Base-by-base conservation (phyloP, 2,113 vertebrate species). In the Notechis scutatus region DNA sequence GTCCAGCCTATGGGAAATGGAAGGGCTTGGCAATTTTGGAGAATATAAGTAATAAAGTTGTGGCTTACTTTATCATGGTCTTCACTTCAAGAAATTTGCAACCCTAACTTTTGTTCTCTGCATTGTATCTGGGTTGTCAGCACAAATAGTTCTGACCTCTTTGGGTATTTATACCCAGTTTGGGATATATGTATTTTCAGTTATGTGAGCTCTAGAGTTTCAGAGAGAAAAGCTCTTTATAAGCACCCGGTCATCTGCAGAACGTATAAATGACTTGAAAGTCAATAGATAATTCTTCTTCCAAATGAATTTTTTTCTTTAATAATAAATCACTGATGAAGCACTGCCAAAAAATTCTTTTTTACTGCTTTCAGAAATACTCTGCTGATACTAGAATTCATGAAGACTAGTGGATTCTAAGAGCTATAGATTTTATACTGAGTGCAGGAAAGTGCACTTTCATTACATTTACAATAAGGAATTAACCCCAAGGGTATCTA, bases 381-480 rank as follows among this genome's bases (percentile, higher is more conserved):
- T 97, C 97, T 95, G 95, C 95, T 97, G 96, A 96, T 96, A 96
- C 97, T 96, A 97, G 97, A 97, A 98, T 97, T 97, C 97, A 97
- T 94, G 92, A 96, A 96, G 96, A 97, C 96, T 96, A 96, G 97
- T 97, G 96, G 96, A 97, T 98, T 98, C 97, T 98, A 98, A 98
- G 97, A 97, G 97, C 96, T 98, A 97, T 96, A 97, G 97, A 98
- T 98, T 97, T 97, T 97, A 98, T 98, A 97, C 97, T 95, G 97
- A 97, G 96, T 96, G 96, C 96, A 97, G 97, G 97, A 97, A 97
- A 98, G 97, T 98, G 98, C 98, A 97, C 97, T 97, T 98, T 98
- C 97, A 98, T 98, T 98, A 98, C 97, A 97, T 97, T 97, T 98
- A 98, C 97, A 98, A 97, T 96, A 96, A 98, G 97, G 96, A 98